These are phyloP conservation scores for Noturus placidus DNA, from an alignment of 2,113 vertebrate genomes.

Conservation along the genomic window DNA sequence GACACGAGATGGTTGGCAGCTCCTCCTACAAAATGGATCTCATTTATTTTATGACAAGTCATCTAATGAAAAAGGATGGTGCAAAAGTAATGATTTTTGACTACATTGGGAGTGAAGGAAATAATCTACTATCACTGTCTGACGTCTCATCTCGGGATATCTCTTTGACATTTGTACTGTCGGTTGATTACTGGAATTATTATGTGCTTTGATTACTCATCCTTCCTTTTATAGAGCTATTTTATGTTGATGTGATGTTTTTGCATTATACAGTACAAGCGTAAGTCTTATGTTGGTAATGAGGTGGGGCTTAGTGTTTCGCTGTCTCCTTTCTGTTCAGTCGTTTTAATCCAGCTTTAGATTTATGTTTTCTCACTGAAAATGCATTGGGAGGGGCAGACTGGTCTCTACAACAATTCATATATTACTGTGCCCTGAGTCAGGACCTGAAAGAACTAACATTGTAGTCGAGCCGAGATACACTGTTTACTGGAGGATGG, in stretches of 20 bases:
- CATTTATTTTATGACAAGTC: slow-evolving; percentile 56
- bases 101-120: slow-evolving; percentile 20
- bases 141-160: slow-evolving; percentile 13
- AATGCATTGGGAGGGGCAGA: slow-evolving; percentile 17
- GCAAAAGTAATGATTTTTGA: slow-evolving; percentile 42
- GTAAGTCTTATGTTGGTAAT: neutral
- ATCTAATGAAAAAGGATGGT: slow-evolving; percentile 46
- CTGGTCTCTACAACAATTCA: neutral
- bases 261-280: neutral
- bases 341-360: slow-evolving; percentile 4
- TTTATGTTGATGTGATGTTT: slow-evolving; percentile 22
- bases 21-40: slow-evolving; percentile 54
- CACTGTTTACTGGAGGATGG: slow-evolving; percentile 6
- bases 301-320: neutral
- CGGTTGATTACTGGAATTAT: slow-evolving; percentile 24
- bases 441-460: neutral
- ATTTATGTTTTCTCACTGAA: neutral
- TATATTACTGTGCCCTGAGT: slow-evolving; percentile 5
- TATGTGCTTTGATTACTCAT: slow-evolving; percentile 30
- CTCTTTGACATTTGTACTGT: slow-evolving; percentile 37
- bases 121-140: slow-evolving; percentile 41
- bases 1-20: slow-evolving; percentile 56
- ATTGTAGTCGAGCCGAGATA: neutral
- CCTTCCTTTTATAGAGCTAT: slow-evolving; percentile 12
- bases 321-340: neutral